phyloP scores from a whole-genome alignment of 2,888 invertebrate species.

The Meandrusa payeni region DNA sequence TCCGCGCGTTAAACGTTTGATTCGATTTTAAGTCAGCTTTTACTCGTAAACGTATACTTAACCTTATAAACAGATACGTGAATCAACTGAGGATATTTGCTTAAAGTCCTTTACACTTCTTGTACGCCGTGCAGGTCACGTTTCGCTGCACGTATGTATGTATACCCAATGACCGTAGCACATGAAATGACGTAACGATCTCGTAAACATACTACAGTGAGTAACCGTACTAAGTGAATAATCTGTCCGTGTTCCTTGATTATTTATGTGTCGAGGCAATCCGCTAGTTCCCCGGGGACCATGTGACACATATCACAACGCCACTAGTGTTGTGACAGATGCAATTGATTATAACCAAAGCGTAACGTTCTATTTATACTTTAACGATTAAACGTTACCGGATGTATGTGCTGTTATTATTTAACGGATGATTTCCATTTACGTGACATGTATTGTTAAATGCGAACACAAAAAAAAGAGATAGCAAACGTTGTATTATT shows the following conservation, averaged over 20 bases:
- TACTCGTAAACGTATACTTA: no score
- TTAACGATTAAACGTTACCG: background rate
- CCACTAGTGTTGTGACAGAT: conserved; percentile 9
- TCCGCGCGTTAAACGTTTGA: no score
- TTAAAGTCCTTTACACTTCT: conserved; percentile 6
- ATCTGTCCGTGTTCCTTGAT: conserved; percentile 12
- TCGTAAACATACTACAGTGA: conserved; percentile 6
- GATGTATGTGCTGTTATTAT: background rate
- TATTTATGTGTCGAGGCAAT: conserved; percentile 5
- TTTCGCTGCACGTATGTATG: conserved; percentile 4
- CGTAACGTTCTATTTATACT: background rate
- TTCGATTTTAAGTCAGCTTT: no score
- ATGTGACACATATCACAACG: conserved; percentile 2
- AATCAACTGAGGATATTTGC: conserved; percentile 6
- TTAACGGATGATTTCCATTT: background rate
- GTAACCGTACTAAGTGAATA: conserved; percentile 2
- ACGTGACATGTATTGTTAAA: conserved; percentile 1
- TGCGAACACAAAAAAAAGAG: no score
- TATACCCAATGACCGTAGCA: conserved; percentile 12
- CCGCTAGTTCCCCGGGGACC: conserved; percentile 11
- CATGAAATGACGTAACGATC: conserved; percentile 6
- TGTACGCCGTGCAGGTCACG: conserved; percentile 13
- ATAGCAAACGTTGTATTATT: no score
- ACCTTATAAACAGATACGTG: conserved; percentile 1
- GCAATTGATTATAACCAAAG: conserved; percentile 8